Conservation (phyloP, 2,797 vertebrate species). For the Phrynocephalus vlangalii region DNA sequence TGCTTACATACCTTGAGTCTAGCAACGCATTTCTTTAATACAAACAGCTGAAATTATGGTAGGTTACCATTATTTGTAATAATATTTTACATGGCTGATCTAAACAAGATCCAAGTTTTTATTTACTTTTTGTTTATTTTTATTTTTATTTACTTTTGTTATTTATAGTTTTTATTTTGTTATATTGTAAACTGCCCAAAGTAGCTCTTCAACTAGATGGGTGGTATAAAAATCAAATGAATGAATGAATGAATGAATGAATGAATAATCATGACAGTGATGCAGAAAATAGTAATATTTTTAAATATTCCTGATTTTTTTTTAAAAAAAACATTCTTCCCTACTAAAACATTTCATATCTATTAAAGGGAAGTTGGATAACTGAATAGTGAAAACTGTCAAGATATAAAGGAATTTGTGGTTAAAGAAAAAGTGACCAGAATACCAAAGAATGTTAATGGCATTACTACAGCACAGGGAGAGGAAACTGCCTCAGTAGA, state of each 20-base stretch:
- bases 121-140: too few relatives aligned
- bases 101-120: neutral
- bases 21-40: neutral
- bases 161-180: too few relatives aligned
- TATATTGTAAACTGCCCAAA: too few relatives aligned
- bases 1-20: neutral
- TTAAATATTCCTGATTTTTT: neutral
- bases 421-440: neutral
- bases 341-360: rapidly evolving
- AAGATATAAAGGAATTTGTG: neutral
- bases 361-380: neutral
- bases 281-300: too few relatives aligned
- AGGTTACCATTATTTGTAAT: neutral
- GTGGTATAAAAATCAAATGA: too few relatives aligned
- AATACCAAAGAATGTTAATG: neutral
- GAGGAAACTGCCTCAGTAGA: neutral
- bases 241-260: too few relatives aligned
- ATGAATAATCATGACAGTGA: too few relatives aligned
- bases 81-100: neutral
- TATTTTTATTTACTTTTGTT: too few relatives aligned
- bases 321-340: neutral
- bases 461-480: neutral
- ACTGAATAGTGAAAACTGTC: neutral
- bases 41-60: neutral
- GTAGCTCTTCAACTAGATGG: too few relatives aligned